Evolutionary conservation across 1,140 invertebrate species (phyloP).

Genomic region (Araneus ventricosus): DNA sequence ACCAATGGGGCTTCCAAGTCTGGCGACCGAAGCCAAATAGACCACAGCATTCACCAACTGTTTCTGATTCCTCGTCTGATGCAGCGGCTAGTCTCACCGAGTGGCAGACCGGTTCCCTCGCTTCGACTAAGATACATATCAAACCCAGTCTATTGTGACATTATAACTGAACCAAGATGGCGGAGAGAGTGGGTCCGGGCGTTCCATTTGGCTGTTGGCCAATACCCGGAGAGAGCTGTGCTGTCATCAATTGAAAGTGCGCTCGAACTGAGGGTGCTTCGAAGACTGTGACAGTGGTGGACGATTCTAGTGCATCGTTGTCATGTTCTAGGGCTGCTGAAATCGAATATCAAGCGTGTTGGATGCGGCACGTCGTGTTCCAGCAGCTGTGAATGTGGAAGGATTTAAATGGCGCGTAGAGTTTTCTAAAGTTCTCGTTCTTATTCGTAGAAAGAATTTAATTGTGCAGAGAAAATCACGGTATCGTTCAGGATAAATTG

Average conservation of each 20-base stretch:
- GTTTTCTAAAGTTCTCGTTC: neutral
- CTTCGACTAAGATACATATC: constrained; percentile 6
- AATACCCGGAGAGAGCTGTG: constrained; percentile 27
- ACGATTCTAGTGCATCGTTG: constrained; percentile 19
- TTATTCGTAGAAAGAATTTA: too few relatives aligned
- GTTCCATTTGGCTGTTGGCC: constrained; percentile 42
- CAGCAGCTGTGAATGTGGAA: neutral
- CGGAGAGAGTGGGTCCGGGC: neutral
- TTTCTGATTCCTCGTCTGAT: constrained; percentile 20
- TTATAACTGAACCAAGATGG: constrained; percentile 52
- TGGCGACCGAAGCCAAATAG: constrained; percentile 18
- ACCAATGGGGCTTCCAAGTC: neutral
- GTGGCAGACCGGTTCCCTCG: neutral
- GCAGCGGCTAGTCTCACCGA: neutral
- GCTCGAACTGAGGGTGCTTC: neutral
- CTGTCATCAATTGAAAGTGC: constrained; percentile 19
- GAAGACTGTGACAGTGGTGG: neutral
- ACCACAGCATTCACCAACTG: neutral
- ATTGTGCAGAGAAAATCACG: neutral
- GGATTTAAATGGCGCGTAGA: neutral
- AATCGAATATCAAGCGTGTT: neutral
- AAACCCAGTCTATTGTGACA: constrained; percentile 31
- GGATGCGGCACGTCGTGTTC: neutral
- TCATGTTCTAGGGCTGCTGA: constrained; percentile 4
- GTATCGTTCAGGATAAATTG: neutral